phyloP scores from a whole-genome alignment of 2,888 invertebrate species.

The Platyscelio sp. region DNA sequence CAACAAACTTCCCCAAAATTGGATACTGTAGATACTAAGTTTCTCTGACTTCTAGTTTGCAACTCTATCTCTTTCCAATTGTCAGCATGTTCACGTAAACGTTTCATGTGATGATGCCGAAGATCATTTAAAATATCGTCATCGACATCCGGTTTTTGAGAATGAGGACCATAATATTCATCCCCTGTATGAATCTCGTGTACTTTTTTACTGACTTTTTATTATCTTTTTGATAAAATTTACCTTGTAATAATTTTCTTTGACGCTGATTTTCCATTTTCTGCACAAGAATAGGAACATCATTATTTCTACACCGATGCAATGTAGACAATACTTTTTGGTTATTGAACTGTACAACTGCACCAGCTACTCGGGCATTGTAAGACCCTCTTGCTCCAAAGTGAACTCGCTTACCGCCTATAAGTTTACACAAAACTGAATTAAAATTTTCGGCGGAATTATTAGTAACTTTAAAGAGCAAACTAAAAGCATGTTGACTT shows the following conservation, averaged over 20 bases:
- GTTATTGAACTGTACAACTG: constrained; percentile 5
- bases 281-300: neutral
- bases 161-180: constrained; percentile 60
- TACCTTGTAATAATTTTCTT: neutral
- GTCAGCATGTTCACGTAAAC: constrained; percentile 44
- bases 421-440: constrained; percentile 33
- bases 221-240: neutral
- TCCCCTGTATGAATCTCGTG: constrained; percentile 11
- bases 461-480: constrained; percentile 34
- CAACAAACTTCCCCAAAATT: constrained; percentile 63
- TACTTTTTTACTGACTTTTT: too few relatives aligned
- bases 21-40: constrained; percentile 63
- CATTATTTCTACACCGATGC: neutral
- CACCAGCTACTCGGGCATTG: constrained; percentile 21
- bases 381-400: constrained; percentile 24
- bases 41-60: constrained; percentile 59
- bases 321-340: neutral
- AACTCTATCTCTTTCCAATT: constrained; percentile 52
- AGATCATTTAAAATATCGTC: constrained; percentile 17
- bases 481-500: constrained; percentile 33
- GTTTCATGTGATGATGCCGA: constrained; percentile 39
- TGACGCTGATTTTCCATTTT: neutral
- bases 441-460: constrained; percentile 48
- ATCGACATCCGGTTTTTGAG: constrained; percentile 59
- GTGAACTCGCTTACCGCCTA: constrained; percentile 45